Base-by-base conservation (phyloP, 35 echinoderm and acorn worm genomes). In the Eucidaris tribuloides region DNA sequence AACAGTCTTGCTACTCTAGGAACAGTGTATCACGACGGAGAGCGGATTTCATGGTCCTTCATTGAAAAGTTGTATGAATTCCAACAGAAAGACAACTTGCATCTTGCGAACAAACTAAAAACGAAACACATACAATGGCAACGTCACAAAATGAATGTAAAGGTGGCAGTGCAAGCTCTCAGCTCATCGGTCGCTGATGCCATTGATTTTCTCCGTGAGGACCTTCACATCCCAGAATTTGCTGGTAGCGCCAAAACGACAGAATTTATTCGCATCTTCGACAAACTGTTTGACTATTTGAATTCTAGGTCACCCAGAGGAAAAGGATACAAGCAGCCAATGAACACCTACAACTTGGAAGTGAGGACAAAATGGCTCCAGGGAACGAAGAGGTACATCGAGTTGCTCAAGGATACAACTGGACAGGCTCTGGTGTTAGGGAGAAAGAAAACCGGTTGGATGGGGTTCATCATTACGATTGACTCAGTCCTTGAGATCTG, bases 81-180 rank as follows among this genome's bases (percentile, higher is more conserved):
- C 18, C 90, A 92, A 46, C 46, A 86, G 37, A 77, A 59, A n/a
- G 90, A 92, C 33, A 74, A 71, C 54, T 58, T 92, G 13, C 17
- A 87, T 59, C 38, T 83, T 13, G 83, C 84, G 82, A 92, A 92
- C 46, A 92, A 92, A 58, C 0, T 92, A 22, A 82, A 58, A 39
- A 13, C 90, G 34, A 92, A 92, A 39, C 90, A 92, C 65, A 58
- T 92, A 5, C 22, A 58, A 45, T 92, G 89, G 89, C 37, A 92
- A 30, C 19, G 87, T 35, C 65, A 87, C 68, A 87, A 92, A 86
- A 92, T 92, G 90, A 92, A 92, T 87, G 84, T 92, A 0, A 92
- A 92, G 54, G 24, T 85, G 6, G 88, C 88, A n/a, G 90, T 72
- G 0, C 90, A 92, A 25, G 23, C 82, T 35, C 46, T 92, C 7